These are phyloP conservation scores for Loriculus beryllinus DNA, from an alignment of 2,797 vertebrate genomes.

Conservation along the genomic window DNA sequence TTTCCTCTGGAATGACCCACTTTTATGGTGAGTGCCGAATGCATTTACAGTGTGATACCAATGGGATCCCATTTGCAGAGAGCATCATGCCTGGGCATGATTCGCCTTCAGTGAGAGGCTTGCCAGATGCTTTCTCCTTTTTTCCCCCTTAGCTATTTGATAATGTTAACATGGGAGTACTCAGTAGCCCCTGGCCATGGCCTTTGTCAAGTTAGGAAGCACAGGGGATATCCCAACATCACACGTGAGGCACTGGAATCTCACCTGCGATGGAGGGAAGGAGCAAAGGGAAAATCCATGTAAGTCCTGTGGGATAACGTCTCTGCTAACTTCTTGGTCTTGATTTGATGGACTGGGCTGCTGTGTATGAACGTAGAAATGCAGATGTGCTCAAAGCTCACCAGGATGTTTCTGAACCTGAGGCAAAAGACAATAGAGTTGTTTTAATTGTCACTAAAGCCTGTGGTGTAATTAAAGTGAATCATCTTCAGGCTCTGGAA, in stretches of 20 bases:
- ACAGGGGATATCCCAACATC: fast-evolving
- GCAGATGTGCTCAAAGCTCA: background rate
- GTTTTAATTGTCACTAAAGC: background rate
- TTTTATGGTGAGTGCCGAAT: background rate
- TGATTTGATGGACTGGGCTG: background rate
- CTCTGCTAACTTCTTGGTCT: background rate
- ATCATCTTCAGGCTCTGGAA: background rate
- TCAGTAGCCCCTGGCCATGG: background rate
- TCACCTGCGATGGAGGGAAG: background rate
- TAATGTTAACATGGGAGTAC: background rate
- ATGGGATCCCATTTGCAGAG: background rate
- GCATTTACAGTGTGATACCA: background rate
- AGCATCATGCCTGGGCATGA: background rate
- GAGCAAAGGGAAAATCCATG: background rate
- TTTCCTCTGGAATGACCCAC: background rate
- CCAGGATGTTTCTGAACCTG: background rate
- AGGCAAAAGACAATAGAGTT: background rate
- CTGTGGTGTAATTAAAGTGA: background rate
- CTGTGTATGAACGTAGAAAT: background rate
- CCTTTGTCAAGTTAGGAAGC: background rate
- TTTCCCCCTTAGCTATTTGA: background rate
- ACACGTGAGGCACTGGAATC: background rate
- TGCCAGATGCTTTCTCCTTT: background rate
- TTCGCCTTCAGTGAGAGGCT: background rate
- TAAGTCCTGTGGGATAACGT: background rate